Evolutionary conservation across 92 coral and sea anemone genomes (phyloP).

Genomic region (Montipora capitata): DNA sequence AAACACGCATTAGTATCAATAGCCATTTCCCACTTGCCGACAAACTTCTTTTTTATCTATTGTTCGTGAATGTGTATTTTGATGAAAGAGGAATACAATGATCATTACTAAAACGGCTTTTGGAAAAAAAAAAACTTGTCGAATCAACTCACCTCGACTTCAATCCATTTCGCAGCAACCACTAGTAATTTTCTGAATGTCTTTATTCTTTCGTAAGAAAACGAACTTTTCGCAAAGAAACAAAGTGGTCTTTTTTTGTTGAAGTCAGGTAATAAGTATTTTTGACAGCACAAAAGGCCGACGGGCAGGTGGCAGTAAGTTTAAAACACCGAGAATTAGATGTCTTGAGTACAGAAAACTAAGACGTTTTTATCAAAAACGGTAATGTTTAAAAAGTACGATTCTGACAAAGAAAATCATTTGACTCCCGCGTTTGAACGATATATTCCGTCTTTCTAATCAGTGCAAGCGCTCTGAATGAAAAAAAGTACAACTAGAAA

Average conservation of each 20-base stretch:
- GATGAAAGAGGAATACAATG: slow-evolving; percentile 2
- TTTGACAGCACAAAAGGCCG: slow-evolving; percentile 14
- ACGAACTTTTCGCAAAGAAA: neutral
- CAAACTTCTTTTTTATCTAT: slow-evolving; percentile 3
- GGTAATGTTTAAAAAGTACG: slow-evolving; percentile 11
- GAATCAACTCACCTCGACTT: slow-evolving; percentile 29
- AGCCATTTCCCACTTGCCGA: slow-evolving; percentile 45
- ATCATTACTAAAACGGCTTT: slow-evolving; percentile 16
- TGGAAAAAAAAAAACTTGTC: slow-evolving; percentile 2
- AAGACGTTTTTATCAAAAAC: neutral
- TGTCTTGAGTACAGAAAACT: slow-evolving; percentile 9
- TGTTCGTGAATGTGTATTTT: slow-evolving; percentile 44
- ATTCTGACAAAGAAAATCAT: neutral
- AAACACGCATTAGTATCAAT: slow-evolving; percentile 56
- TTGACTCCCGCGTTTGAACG: neutral
- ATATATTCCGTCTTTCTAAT: neutral
- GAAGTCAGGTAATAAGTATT: slow-evolving; percentile 18
- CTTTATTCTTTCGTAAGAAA: slow-evolving; percentile 8
- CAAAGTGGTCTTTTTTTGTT: slow-evolving; percentile 20
- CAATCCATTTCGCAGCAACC: slow-evolving; percentile 34
- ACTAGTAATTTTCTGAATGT: slow-evolving; percentile 1
- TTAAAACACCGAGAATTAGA: slow-evolving; percentile 34
- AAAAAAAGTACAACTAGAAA: slow-evolving; percentile 28
- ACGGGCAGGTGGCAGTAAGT: slow-evolving; percentile 41
- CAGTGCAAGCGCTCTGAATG: slow-evolving; percentile 5